phyloP scores from a whole-genome alignment of 2,797 vertebrate species.

The Bovichtus diacanthus region DNA sequence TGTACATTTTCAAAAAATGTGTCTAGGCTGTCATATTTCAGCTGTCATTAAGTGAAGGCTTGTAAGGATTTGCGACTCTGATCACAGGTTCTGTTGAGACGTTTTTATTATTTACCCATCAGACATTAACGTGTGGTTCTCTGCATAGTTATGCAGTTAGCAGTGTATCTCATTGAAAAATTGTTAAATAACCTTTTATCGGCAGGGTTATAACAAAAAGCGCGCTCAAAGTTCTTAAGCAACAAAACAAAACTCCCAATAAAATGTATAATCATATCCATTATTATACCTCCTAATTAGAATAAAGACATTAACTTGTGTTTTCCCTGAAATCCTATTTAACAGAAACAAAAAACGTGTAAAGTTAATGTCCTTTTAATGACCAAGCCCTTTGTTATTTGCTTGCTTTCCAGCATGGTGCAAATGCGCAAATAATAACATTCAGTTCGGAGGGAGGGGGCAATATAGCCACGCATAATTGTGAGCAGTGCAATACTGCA shows the following conservation, averaged over 20 bases:
- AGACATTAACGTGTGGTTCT: too few species aligned
- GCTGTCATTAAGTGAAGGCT: background rate
- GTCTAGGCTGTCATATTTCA: background rate
- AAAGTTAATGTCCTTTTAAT: background rate
- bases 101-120: background rate
- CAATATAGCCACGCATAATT: background rate
- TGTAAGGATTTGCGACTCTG: background rate
- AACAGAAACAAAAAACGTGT: background rate
- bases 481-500: background rate
- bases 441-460: too few species aligned
- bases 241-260: background rate
- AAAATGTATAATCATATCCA: too few species aligned
- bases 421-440: background rate
- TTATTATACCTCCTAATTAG: background rate
- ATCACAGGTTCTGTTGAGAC: background rate
- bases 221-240: background rate
- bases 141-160: too few species aligned
- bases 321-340: background rate
- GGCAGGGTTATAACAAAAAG: background rate
- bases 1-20: background rate
- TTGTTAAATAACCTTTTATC: too few species aligned
- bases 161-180: too few species aligned
- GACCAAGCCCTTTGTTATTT: background rate
- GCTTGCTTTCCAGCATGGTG: background rate
- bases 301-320: background rate